phyloP scores from a whole-genome alignment of 1,140 invertebrate genomes.

The Magallana gigas region DNA sequence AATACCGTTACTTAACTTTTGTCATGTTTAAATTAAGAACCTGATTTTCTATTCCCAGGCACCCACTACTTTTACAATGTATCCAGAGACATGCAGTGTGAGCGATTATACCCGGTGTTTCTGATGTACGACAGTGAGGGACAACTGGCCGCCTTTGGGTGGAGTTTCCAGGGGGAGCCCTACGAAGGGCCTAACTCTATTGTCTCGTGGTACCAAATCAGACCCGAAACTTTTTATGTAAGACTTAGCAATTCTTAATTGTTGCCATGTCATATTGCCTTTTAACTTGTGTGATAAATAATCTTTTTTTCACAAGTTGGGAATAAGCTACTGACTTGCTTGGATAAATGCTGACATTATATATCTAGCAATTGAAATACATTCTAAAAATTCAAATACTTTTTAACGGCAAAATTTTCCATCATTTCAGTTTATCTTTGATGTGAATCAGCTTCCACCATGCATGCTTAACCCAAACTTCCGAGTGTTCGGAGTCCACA shows the following conservation, averaged over 20 bases:
- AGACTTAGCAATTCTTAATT: background rate
- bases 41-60: constrained; percentile 61
- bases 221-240: constrained; percentile 65
- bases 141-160: constrained; percentile 74
- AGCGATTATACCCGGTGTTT: constrained; percentile 74
- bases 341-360: too few relatives aligned
- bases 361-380: too few relatives aligned
- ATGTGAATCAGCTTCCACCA: constrained; percentile 64
- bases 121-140: constrained; percentile 74
- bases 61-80: constrained; percentile 73
- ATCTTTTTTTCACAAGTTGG: too few relatives aligned
- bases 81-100: constrained; percentile 67
- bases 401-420: background rate
- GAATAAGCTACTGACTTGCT: too few relatives aligned
- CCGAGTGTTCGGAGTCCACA: constrained; percentile 66
- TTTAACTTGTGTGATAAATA: too few relatives aligned
- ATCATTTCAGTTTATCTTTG: constrained; percentile 67
- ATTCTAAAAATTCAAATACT: background rate
- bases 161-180: constrained; percentile 72
- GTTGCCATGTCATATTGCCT: too few relatives aligned
- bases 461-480: constrained; percentile 71
- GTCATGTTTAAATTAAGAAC: background rate
- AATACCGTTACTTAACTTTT: too few relatives aligned
- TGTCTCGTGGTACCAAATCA: constrained; percentile 63
- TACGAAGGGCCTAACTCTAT: constrained; percentile 19